phyloP scores from a whole-genome alignment of 64 coral and sea anemone species.

The Montipora foliosa region DNA sequence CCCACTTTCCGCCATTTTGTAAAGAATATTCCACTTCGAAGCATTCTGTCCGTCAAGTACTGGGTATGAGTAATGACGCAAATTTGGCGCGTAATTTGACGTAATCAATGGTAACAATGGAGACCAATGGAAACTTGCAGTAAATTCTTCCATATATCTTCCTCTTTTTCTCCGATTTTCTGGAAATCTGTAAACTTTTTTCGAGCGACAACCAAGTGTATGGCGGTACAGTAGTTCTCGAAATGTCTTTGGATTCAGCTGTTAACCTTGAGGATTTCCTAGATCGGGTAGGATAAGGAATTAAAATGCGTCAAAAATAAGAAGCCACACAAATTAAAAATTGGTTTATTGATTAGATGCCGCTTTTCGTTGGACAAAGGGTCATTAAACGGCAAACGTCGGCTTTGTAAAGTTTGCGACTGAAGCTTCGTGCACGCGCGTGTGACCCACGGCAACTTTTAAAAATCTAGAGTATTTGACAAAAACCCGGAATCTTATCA shows the following conservation, averaged over 20 bases:
- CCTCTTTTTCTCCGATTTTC: too few species aligned
- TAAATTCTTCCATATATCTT: too few species aligned
- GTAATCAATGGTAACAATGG: slow-evolving; percentile 26
- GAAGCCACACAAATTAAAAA: too few species aligned
- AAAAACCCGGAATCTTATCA: too few species aligned
- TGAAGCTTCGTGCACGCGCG: too few species aligned
- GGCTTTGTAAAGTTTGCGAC: too few species aligned
- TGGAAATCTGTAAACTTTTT: too few species aligned
- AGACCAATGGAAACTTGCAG: background rate
- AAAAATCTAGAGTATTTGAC: too few species aligned
- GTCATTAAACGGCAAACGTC: too few species aligned
- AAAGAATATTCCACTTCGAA: background rate
- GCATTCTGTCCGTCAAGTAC: background rate
- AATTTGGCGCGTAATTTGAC: slow-evolving; percentile 35
- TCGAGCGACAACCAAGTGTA: too few species aligned
- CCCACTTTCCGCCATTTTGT: slow-evolving; percentile 64
- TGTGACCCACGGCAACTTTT: too few species aligned
- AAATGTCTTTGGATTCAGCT: slow-evolving; percentile 9
- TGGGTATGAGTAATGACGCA: slow-evolving; percentile 11
- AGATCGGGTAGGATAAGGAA: background rate
- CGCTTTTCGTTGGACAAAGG: too few species aligned
- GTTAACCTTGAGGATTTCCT: background rate
- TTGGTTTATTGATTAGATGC: background rate
- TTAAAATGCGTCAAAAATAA: background rate
- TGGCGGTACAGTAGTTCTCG: background rate